Percentiles rank a stretch among this genome's conserved stretches.
Evolutionary conservation across 2,113 vertebrate genomes (phyloP).

Genomic region (Atrichornis clamosus): DNA sequence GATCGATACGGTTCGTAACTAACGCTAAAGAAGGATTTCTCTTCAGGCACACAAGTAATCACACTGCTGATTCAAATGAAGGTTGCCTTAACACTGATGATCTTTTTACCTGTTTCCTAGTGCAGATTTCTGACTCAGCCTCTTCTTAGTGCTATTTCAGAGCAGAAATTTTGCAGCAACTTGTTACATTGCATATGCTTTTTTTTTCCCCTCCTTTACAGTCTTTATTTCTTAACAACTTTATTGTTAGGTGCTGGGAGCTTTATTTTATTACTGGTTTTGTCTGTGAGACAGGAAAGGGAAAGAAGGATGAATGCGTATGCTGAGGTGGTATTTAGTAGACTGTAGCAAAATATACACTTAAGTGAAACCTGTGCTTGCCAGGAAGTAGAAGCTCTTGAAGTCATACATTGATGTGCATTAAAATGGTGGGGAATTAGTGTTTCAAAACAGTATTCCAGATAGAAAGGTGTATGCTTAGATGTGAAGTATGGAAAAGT

Average conservation of each 20-base stretch:
- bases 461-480: background rate
- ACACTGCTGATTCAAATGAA: background rate
- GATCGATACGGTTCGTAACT: constrained; percentile 77
- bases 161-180: background rate
- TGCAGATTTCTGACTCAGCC: background rate
- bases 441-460: background rate
- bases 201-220: background rate
- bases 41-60: background rate
- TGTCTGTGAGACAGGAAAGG: background rate
- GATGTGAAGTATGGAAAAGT: background rate
- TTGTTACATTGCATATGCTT: background rate
- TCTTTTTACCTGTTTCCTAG: background rate
- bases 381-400: background rate
- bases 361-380: background rate
- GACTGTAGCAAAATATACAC: background rate
- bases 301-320: background rate
- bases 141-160: background rate
- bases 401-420: background rate
- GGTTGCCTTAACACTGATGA: constrained; percentile 50
- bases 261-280: background rate
- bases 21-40: background rate
- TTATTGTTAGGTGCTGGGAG: background rate
- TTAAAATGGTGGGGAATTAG: background rate
- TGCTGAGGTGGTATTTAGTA: background rate
- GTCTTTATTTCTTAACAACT: background rate